Base-by-base conservation (phyloP, 2,797 vertebrate species). In the Glossophaga mutica region DNA sequence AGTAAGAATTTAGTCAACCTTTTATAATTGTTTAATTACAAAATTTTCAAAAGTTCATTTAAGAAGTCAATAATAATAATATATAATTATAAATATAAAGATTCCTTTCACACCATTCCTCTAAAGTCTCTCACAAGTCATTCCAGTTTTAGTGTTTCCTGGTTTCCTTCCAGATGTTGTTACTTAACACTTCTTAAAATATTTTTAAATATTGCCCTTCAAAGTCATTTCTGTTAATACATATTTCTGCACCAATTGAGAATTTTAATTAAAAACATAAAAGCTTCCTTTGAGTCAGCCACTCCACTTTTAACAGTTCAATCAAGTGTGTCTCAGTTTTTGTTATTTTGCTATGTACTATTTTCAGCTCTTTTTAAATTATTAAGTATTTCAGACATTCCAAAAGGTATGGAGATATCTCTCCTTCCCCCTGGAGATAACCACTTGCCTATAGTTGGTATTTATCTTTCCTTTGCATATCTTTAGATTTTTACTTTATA, bases 321-420 rank as follows among this genome's bases (percentile, higher is more conserved):
- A 15, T 55, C 46, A 44, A 18, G 32, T 9, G 48, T 42, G 14
- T 57, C 71, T 78, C 29, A 77, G n/a, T 79, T 78, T 95, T 91
- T 93, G 37, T 77, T 89, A 52, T 50, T 95, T 77, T 87, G 14
- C 48, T 26, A 12, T 48, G 37, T 78, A 42, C 9, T 82, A 65
- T 55, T 55, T 94, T 95, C 39, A 83, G 3, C 87, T 95, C 46
- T 91, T 62, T 96, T 86, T 86, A 94, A 96, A 67, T 87, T 68
- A 86, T 68, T 57, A 90, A 78, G 59, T 87, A 78, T 83, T 95
- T 93, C 34, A 90, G 46, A 87, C 48, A 59, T 87, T 93, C 59
- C 65, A 44, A 81, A 92, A 90, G 37, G 6, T 70, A 65, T n/a
- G 6, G 82, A 55, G 24, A 78, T 24, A 29, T 86, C 42, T 24